A percentile compares a stretch with the other conserved stretches of the same genome.
Evolutionary conservation across 1,140 invertebrate genomes (phyloP).

Genomic region (Camponotus pennsylvanicus): DNA sequence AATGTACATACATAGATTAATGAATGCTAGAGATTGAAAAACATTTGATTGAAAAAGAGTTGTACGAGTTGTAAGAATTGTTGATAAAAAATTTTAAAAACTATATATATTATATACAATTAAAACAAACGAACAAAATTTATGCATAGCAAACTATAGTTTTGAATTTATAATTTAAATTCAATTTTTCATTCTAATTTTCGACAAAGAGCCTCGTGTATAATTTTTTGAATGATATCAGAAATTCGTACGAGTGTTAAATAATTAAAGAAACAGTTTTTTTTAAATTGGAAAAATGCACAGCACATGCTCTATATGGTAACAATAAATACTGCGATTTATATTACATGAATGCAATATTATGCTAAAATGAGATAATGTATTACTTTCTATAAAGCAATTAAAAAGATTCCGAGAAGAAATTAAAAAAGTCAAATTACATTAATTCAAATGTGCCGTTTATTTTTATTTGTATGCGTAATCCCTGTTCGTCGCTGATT

Average conservation of each 20-base stretch:
- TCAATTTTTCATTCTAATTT: too few relatives aligned
- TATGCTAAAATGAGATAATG: not conserved
- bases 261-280: too few relatives aligned
- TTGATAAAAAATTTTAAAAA: not conserved
- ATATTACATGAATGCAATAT: not conserved
- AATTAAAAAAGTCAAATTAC: not conserved
- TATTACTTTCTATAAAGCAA: not conserved
- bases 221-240: too few relatives aligned
- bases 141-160: too few relatives aligned
- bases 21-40: not conserved
- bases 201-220: too few relatives aligned
- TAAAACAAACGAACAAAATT: not conserved
- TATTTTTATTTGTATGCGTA: slow-evolving; percentile 17
- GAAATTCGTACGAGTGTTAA: too few relatives aligned
- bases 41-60: not conserved
- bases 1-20: not conserved
- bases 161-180: too few relatives aligned
- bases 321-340: not conserved
- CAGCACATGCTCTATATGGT: not conserved
- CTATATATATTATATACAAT: not conserved
- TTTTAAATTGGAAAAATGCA: too few relatives aligned
- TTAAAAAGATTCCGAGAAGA: not conserved
- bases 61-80: not conserved
- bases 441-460: slow-evolving; percentile 30
- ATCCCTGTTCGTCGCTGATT: not conserved